Evolutionary conservation across 2,888 invertebrate species (phyloP).

Genomic region (Noctuana brunneofusca): DNA sequence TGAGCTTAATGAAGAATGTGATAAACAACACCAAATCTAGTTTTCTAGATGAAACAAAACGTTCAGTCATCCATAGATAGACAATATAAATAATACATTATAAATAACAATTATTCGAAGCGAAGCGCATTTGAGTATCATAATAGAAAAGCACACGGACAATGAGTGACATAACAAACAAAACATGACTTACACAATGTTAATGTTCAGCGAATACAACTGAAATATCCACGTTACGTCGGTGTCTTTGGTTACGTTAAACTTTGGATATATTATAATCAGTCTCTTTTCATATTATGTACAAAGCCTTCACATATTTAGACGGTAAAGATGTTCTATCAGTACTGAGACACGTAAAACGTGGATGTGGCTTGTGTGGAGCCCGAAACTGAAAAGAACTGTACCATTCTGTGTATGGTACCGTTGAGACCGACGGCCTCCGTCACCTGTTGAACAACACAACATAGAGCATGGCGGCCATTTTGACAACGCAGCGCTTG

Average conservation of each 20-base stretch:
- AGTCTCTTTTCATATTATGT: slow-evolving; percentile 77
- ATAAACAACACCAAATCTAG: slow-evolving; percentile 36
- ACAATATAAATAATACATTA: slow-evolving; percentile 37
- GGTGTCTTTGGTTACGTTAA: slow-evolving; percentile 71
- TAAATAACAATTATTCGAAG: slow-evolving; percentile 61
- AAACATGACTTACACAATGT: slow-evolving; percentile 81
- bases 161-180: slow-evolving; percentile 81
- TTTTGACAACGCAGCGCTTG: slow-evolving; percentile 47
- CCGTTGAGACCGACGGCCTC: slow-evolving; percentile 84
- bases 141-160: slow-evolving; percentile 79
- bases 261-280: slow-evolving; percentile 74
- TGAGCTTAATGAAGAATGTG: slow-evolving; percentile 32
- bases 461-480: slow-evolving; percentile 73
- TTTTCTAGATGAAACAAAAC: slow-evolving; percentile 36
- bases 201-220: slow-evolving; percentile 74
- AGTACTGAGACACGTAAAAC: slow-evolving; percentile 85
- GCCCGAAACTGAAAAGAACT: slow-evolving; percentile 85
- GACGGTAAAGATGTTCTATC: slow-evolving; percentile 62
- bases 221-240: slow-evolving; percentile 69
- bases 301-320: slow-evolving; percentile 68
- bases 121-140: slow-evolving; percentile 70
- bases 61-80: slow-evolving; percentile 37
- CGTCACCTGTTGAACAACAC: slow-evolving; percentile 84
- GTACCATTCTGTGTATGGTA: slow-evolving; percentile 85
- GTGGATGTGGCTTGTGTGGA: slow-evolving; percentile 84